These are phyloP conservation scores for Salminus brasiliensis DNA, from an alignment of 2,113 vertebrate species.

Conservation along the genomic window DNA sequence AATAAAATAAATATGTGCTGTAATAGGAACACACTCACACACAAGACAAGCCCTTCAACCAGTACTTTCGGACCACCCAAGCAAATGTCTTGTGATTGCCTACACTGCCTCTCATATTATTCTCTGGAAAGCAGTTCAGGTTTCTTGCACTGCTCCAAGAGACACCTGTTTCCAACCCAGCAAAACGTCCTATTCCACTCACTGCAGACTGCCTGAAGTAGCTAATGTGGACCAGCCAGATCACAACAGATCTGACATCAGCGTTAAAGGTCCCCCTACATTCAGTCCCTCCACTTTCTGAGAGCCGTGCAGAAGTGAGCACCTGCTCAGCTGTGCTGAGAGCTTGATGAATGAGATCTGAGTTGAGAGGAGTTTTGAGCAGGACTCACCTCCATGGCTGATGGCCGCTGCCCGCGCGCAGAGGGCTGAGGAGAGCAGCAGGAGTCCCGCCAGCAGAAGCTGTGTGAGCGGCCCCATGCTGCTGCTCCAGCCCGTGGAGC, in stretches of 20 bases:
- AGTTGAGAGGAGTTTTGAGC: not conserved
- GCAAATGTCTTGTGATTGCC: not conserved
- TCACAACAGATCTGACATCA: not conserved
- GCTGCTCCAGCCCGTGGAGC: not conserved
- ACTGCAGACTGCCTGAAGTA: not conserved
- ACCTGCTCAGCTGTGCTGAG: too few species aligned
- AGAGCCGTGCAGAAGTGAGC: not conserved
- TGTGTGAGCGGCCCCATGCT: constrained; percentile 41
- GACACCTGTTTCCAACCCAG: constrained; percentile 3
- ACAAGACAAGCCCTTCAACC: too few species aligned
- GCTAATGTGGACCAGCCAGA: not conserved
- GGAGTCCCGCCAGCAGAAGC: constrained; percentile 12
- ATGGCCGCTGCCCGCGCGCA: constrained; percentile 41
- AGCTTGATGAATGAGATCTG: too few species aligned
- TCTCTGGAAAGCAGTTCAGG: not conserved
- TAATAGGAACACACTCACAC: too few species aligned
- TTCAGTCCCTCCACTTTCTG: not conserved
- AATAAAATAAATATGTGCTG: too few species aligned
- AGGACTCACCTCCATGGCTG: constrained; percentile 50
- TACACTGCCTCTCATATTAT: too few species aligned
- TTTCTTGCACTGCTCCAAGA: not conserved
- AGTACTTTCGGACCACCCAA: too few species aligned
- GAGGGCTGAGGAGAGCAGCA: constrained; percentile 27
- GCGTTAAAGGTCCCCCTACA: too few species aligned
- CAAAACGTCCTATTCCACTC: constrained; percentile 9